Conservation (phyloP, 2,113 vertebrate genomes). For the Megaceryle torquata region DNA sequence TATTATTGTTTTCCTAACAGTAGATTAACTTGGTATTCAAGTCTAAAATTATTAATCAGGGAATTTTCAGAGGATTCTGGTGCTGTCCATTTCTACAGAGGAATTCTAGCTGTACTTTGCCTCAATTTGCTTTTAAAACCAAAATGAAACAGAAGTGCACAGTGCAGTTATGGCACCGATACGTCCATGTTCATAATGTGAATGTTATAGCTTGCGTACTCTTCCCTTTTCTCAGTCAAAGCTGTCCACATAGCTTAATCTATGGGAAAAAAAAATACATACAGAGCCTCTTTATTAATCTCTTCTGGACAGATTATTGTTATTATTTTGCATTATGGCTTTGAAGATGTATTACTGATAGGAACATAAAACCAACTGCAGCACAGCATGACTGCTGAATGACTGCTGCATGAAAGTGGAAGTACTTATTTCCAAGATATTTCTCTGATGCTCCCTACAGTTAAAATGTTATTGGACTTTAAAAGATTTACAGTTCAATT, state of each 20-base stretch:
- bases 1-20: not conserved
- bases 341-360: slow-evolving; percentile 45
- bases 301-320: slow-evolving; percentile 50
- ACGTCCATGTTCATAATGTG: not conserved
- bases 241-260: slow-evolving; percentile 35
- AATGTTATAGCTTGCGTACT: not conserved
- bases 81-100: not conserved
- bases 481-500: slow-evolving; percentile 49
- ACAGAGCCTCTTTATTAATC: slow-evolving; percentile 43
- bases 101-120: not conserved
- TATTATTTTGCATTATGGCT: slow-evolving; percentile 62
- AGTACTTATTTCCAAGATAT: slow-evolving; percentile 46
- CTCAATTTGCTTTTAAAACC: not conserved
- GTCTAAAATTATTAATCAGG: not conserved
- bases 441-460: slow-evolving; percentile 48
- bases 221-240: not conserved
- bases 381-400: slow-evolving; percentile 29
- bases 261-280: not conserved
- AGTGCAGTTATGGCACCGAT: not conserved
- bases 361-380: slow-evolving; percentile 34
- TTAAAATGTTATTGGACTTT: slow-evolving; percentile 60
- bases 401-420: slow-evolving; percentile 32
- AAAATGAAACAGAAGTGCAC: not conserved
- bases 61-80: not conserved
- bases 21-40: not conserved